Base-by-base conservation (phyloP, 2,888 invertebrate genomes). In the Stenodera caucasica region DNA sequence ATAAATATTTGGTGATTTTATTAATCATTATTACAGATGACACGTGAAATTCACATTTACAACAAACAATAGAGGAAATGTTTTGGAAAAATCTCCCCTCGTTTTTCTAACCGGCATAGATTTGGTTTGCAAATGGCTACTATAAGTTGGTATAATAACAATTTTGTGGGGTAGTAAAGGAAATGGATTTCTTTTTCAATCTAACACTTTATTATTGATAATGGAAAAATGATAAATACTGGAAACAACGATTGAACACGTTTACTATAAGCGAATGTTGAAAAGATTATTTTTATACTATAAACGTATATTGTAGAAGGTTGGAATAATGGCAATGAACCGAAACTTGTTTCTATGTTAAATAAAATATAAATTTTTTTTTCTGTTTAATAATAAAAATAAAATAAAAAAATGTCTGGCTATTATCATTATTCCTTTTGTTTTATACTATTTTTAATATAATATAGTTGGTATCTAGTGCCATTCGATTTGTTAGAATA, bases 241-340 rank as follows among this genome's bases (percentile, higher is more conserved):
- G 21, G 21, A 21, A 12, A 15, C 7, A 18, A 45, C 45, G 11
- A 45, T 21, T 12, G 18, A 45, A 45, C 21, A 45, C 37, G 37
- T 45, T 18, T 45, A 45, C 21, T 26, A 26, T 26, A 26, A n/a
- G n/a, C n/a, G n/a, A n/a, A n/a, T n/a, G n/a, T n/a, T n/a, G n/a
- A n/a, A 26, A 7, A 26, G 26, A 26, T 7, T 7, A 26, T 26
- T 7, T 26, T 26, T 26, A 26, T 26, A 26, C n/a, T 40, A 40
- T 18, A 18, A 40, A 40, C 18, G 18, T 40, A 2, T 15, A 35
- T 2, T 14, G 14, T 35, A 40, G 40, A 45, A 45, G 45, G 45
- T 45, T 37, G 45, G 4, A 45, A 21, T 45, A 21, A 45, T 45
- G 45, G 21, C 45, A 45, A 45, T 45, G 45, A 45, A 45, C 45